These are phyloP conservation scores for Deilephila porcellus DNA, from an alignment of 2,888 invertebrate species.

Conservation along the genomic window DNA sequence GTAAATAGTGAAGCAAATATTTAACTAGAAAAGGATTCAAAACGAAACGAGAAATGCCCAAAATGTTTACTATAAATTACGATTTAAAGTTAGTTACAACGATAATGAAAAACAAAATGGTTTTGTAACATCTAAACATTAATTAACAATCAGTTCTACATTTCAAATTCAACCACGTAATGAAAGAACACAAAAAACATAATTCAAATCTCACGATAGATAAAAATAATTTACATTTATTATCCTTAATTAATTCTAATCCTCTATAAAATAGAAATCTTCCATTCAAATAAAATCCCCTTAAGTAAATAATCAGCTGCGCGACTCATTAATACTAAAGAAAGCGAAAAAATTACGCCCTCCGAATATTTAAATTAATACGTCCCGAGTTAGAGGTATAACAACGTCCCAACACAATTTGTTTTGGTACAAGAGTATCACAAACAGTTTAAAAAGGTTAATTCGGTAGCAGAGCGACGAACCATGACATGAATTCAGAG, in stretches of 20 bases:
- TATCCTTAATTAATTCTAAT: not conserved
- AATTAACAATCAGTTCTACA: not conserved
- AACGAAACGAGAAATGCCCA: no score
- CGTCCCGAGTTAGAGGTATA: conserved; percentile 24
- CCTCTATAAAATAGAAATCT: not conserved
- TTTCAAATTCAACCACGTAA: not conserved
- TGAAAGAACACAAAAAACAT: not conserved
- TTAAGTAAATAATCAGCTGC: conserved; percentile 20
- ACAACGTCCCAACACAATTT: conserved; percentile 32
- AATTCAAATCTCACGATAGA: not conserved
- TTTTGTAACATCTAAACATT: not conserved
- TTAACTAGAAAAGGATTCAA: no score
- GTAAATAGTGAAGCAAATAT: no score
- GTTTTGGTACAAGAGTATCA: conserved; percentile 35
- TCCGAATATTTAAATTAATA: conserved; percentile 20
- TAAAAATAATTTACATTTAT: not conserved
- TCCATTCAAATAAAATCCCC: conserved; percentile 18
- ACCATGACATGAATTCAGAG: conserved; percentile 40
- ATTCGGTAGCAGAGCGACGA: conserved; percentile 40
- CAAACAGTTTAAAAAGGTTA: conserved; percentile 45
- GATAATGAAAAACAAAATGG: not conserved
- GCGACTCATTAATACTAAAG: conserved; percentile 16
- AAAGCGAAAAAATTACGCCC: conserved; percentile 13
- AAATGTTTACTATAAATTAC: no score
- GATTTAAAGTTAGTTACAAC: no score